These are phyloP conservation scores for Scaptomyza tumidula DNA, from an alignment of 2,888 invertebrate species.

Conservation along the genomic window DNA sequence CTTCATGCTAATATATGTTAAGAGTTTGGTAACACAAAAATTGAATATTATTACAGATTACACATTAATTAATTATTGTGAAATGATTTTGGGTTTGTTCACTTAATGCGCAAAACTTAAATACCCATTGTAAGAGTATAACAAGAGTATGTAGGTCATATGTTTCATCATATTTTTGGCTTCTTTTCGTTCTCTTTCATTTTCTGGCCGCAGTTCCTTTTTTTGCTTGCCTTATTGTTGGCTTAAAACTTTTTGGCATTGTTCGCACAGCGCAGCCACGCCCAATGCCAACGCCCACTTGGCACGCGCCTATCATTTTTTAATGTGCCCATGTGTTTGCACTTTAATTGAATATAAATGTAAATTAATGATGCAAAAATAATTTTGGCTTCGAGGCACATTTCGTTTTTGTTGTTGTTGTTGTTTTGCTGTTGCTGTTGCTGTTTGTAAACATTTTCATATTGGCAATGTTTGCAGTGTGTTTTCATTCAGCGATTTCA, in stretches of 20 bases:
- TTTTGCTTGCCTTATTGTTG: constrained; percentile 32
- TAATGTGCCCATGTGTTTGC: constrained; percentile 65
- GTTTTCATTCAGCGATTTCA: constrained; percentile 53
- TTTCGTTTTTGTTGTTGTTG: constrained; percentile 31
- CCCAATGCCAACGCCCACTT: constrained; percentile 45
- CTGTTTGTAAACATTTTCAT: constrained; percentile 65
- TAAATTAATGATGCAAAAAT: constrained; percentile 80
- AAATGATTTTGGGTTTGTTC: constrained; percentile 6
- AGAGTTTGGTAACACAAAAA: not conserved
- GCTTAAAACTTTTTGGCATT: constrained; percentile 53
- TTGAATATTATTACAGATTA: not conserved
- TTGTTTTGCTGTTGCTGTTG: constrained; percentile 38
- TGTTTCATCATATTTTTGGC: constrained; percentile 8
- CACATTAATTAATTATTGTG: not conserved
- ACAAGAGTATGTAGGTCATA: constrained; percentile 20
- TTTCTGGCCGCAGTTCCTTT: not conserved
- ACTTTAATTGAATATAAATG: constrained; percentile 79
- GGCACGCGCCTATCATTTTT: constrained; percentile 57
- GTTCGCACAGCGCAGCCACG: constrained; percentile 35
- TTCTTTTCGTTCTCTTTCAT: not conserved
- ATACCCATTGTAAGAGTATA: not conserved
- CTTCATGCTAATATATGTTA: not conserved
- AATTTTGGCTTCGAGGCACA: constrained; percentile 75
- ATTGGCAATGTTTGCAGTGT: constrained; percentile 40
- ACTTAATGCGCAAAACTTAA: not conserved